These are phyloP conservation scores for Apostichopus japonicus DNA, from an alignment of 35 echinoderm and acorn worm genomes.

Conservation along the genomic window DNA sequence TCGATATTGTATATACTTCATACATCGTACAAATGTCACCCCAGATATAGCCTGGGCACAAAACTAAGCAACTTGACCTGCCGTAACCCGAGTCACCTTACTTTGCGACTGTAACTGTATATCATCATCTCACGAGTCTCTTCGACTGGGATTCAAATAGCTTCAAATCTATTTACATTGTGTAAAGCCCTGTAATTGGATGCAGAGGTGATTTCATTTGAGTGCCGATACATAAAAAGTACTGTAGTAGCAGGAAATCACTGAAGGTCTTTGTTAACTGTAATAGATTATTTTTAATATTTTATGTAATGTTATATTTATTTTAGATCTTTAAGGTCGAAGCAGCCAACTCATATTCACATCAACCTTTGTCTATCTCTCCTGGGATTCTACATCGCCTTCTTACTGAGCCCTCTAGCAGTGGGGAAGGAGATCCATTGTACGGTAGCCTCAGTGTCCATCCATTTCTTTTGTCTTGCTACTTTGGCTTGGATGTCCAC, in stretches of 20 bases:
- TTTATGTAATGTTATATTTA: neutral
- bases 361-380: constrained; percentile 34
- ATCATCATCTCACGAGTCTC: too few relatives aligned
- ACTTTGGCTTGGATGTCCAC: constrained; percentile 19
- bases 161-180: too few relatives aligned
- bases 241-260: too few relatives aligned
- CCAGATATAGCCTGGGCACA: too few relatives aligned
- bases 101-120: too few relatives aligned
- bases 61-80: too few relatives aligned
- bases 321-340: neutral
- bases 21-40: too few relatives aligned
- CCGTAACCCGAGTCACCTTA: too few relatives aligned
- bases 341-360: constrained; percentile 42
- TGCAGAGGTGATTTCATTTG: too few relatives aligned
- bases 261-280: constrained; percentile 7
- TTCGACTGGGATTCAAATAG: too few relatives aligned
- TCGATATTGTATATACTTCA: too few relatives aligned
- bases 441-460: neutral
- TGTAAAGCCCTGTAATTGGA: too few relatives aligned
- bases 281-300: neutral
- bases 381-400: constrained; percentile 47
- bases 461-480: constrained; percentile 40
- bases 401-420: neutral
- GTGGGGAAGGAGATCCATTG: neutral
- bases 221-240: neutral